Conservation (phyloP, 2,888 invertebrate genomes). For the Latrodectus elegans region DNA sequence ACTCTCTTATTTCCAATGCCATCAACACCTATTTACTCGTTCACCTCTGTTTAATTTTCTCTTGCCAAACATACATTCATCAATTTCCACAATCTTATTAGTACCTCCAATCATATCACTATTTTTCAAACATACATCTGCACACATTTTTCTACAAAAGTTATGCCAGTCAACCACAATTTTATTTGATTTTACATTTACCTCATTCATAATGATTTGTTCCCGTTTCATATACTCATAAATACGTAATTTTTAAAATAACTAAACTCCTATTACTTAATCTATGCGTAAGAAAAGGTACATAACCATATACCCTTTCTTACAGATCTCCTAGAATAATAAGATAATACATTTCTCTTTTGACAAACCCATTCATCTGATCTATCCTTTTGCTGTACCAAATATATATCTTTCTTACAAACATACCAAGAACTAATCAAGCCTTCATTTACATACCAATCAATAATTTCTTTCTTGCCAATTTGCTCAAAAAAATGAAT, state of each 20-base stretch:
- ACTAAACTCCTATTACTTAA: background rate
- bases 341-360: background rate
- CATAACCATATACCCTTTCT: background rate
- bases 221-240: background rate
- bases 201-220: background rate
- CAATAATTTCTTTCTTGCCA: background rate
- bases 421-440: background rate
- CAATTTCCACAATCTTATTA: background rate
- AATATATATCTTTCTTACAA: background rate
- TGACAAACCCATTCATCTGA: background rate
- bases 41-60: background rate
- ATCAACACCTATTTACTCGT: background rate
- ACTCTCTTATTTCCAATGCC: background rate
- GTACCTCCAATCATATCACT: background rate
- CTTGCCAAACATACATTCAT: background rate
- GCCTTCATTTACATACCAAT: background rate
- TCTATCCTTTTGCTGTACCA: background rate
- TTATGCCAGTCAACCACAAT: background rate
- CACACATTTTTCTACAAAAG: background rate
- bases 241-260: background rate
- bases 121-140: background rate
- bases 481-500: background rate
- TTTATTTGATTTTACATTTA: background rate
- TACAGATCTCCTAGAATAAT: background rate
- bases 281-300: background rate